phyloP scores from a whole-genome alignment of 1,140 invertebrate species.

The Drosophila lowei region DNA sequence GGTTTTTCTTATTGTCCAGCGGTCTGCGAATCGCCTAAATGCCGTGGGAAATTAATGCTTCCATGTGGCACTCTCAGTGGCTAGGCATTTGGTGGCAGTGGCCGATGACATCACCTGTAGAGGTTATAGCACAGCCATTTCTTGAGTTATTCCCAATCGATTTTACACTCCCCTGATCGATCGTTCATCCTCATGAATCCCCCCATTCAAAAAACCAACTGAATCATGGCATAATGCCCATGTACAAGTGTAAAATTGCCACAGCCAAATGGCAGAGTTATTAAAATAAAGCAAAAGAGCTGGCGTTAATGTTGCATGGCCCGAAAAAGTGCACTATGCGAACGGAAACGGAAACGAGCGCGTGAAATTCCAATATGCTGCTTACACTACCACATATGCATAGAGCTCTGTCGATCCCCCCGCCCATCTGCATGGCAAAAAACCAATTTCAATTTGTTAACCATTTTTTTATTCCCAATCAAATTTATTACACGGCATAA shows the following conservation, averaged over 20 bases:
- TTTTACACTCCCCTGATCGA: constrained; percentile 8
- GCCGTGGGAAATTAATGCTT: constrained; percentile 95
- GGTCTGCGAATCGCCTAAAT: constrained; percentile 90
- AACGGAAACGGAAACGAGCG: constrained; percentile 55
- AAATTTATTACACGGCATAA: constrained; percentile 74
- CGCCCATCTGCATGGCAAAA: constrained; percentile 11
- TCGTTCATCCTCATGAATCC: not conserved
- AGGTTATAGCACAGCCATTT: no score
- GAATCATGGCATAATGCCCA: constrained; percentile 19
- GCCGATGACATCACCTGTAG: constrained; percentile 99
- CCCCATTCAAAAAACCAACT: not conserved
- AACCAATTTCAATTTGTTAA: constrained; percentile 77
- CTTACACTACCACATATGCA: constrained; percentile 26
- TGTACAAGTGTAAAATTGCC: constrained; percentile 3
- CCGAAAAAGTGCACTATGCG: constrained; percentile 41
- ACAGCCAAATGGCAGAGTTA: constrained; percentile 17
- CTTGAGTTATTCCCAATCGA: not conserved
- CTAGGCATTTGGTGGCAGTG: constrained; percentile 98
- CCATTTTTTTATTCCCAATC: constrained; percentile 68
- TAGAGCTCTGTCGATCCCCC: not conserved
- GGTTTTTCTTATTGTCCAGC: constrained; percentile 2
- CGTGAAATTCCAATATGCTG: constrained; percentile 66
- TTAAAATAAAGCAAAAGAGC: constrained; percentile 33
- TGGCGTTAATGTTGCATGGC: constrained; percentile 54
- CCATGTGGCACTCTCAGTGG: constrained; percentile 88